Evolutionary conservation across 2,888 invertebrate species (phyloP), one percentile per base, ranked within the genome.

Genomic region (Cinara cedri): DNA sequence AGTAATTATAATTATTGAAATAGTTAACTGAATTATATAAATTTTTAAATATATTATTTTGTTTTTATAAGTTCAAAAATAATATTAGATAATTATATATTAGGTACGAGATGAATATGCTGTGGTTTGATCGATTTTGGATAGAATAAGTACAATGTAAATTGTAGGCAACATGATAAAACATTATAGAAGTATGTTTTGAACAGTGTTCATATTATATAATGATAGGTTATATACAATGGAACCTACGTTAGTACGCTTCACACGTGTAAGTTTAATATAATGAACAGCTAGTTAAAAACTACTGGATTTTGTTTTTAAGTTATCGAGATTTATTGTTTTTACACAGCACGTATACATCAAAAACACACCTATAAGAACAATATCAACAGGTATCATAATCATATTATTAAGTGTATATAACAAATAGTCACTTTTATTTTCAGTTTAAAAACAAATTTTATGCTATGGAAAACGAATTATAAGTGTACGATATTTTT

Each of bases 371-470:
- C 13, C n/a, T 55, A 55, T 21, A 55, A 55, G 4, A n/a, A n/a
- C n/a, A 21, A 24, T 60, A 60, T 60, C 16, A 26, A 16, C 16
- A 26, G 26, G 60, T 60, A 9, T 60, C 26, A 24, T 60, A 24
- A 24, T 60, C 24, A 16, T 16, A 60, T 24, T 34, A 34, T 60
- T 24, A 60, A 60, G 26, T 60, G 6, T 26, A 60, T 60, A 60
- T 14, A 16, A 16, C 60, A 60, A 24, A 60, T 14, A 26, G 21
- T 1, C 24, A 60, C 9, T 9, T 16, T 60, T 60, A 26, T 60
- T 60, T 60, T 60, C 60, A 16, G 26, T 60, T 26, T 24, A 60
- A 60, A 26, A 14, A 26, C 10, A 26, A 60, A 60, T 60, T 60
- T 14, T 60, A 60, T 14, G 6, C 3, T 34, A 6, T 24, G 14